Conservation (phyloP, 1,140 invertebrate genomes). For the Hylaeus anthracinus region DNA sequence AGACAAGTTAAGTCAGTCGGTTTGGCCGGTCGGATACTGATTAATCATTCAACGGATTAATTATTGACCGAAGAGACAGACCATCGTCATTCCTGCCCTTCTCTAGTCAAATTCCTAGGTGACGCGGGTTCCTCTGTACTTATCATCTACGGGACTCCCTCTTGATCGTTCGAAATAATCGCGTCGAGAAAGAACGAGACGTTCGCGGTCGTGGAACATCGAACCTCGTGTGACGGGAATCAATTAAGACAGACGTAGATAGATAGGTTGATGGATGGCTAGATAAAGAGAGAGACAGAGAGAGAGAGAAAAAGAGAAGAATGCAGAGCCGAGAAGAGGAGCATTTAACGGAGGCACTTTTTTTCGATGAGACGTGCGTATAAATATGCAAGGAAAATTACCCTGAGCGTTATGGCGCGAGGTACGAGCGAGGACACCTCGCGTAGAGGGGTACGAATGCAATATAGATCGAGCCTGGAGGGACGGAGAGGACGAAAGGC, state of each 20-base stretch:
- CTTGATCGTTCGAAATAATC: conserved; percentile 4
- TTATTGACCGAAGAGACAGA: conserved; percentile 23
- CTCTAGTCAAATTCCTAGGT: not conserved
- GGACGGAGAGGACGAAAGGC: conserved; percentile 23
- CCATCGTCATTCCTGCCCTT: not conserved
- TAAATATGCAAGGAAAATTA: conserved; percentile 67
- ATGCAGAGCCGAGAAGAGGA: not conserved
- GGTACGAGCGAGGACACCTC: conserved; percentile 47
- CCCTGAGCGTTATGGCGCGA: conserved; percentile 42
- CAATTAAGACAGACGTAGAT: conserved; percentile 35
- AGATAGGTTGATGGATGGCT: no score
- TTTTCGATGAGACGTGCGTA: conserved; percentile 54
- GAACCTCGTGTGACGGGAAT: conserved; percentile 19
- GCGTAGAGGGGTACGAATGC: conserved; percentile 57
- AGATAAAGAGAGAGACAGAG: not conserved
- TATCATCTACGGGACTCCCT: no score
- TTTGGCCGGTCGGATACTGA: not conserved
- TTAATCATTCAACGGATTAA: conserved; percentile 49
- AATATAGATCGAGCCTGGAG: conserved; percentile 57
- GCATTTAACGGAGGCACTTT: conserved; percentile 55
- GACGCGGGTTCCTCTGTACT: no score
- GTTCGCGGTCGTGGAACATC: conserved; percentile 1
- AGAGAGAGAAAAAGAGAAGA: not conserved
- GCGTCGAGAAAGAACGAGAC: not conserved
- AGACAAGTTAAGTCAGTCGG: conserved; percentile 38